These are phyloP conservation scores for Holacanthus passer DNA, from an alignment of 2,113 vertebrate genomes.

Conservation along the genomic window DNA sequence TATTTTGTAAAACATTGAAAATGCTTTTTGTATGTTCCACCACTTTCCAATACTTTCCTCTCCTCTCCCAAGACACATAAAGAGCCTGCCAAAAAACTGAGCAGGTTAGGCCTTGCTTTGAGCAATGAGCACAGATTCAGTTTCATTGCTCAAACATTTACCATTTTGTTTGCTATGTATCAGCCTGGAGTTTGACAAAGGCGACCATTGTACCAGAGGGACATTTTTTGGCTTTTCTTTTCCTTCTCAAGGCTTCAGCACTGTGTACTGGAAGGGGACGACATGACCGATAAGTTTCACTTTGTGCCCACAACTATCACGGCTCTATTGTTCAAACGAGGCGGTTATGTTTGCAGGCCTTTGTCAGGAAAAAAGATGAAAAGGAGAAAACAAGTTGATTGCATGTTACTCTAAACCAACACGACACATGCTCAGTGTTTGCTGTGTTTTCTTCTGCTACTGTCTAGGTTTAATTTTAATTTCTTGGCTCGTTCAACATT, in stretches of 20 bases:
- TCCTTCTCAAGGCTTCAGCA: conserved; percentile 49
- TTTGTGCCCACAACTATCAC: conserved; percentile 68
- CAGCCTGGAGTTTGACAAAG: conserved; percentile 74
- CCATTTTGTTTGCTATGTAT: conserved; percentile 73
- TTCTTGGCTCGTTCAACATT: conserved; percentile 61
- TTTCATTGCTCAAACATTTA: conserved; percentile 79
- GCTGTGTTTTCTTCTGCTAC: conserved; percentile 57
- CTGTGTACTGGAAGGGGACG: conserved; percentile 44
- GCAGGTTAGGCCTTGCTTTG: conserved; percentile 69
- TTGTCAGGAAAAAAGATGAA: conserved; percentile 54
- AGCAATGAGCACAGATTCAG: conserved; percentile 51
- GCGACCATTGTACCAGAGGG: conserved; percentile 68
- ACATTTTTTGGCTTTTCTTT: conserved; percentile 66
- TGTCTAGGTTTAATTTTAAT: conserved; percentile 59
- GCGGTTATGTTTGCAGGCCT: conserved; percentile 61
- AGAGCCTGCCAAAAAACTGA: conserved; percentile 57
- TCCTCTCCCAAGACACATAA: conserved; percentile 38
- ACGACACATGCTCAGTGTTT: conserved; percentile 49
- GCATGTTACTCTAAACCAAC: conserved; percentile 67
- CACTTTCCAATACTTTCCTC: conserved; percentile 38
- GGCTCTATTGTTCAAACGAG: conserved; percentile 62
- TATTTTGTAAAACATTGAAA: conserved; percentile 44
- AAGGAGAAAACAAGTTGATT: conserved; percentile 68
- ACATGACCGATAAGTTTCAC: conserved; percentile 71
- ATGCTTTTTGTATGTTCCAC: conserved; percentile 29